Base-by-base conservation (phyloP, 2,888 invertebrate genomes). In the Lottia gigantea region DNA sequence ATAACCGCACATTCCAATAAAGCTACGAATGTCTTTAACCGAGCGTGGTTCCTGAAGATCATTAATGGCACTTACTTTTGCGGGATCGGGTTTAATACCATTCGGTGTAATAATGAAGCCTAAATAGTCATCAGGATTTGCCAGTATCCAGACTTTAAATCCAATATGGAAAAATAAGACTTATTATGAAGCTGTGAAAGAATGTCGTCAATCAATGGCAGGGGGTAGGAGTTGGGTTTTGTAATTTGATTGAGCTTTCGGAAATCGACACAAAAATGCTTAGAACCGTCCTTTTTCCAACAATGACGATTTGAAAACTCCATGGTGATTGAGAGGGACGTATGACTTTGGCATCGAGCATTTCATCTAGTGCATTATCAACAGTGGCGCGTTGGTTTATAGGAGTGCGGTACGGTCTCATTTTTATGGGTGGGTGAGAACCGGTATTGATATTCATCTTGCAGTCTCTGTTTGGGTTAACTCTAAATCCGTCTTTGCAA, bases 81-180 rank as follows among this genome's bases (percentile, higher is more conserved):
- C 16, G 8, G 7, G 55, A 4, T 55, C 40, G 12, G 61, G 66
- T 31, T 66, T 55, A n/a, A 66, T 66, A 3, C 66, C 66, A 3
- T 61, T n/a, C 2, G 49, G 31, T 4, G 26, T 31, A 16, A 66
- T 46, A 0, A 61, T 19, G 12, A 66, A 66, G 1, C 23, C 46
- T 12, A 55, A 40, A n/a, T 66, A 55, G 12, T 25, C 63, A 68
- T 64, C 7, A 26, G 12, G 3, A 71, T 49, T 31, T 71, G 70
- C 62, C 62, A 71, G 31, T 49, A 71, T 0, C 66, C 66, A 1
- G 26, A 19, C 19, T 67, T 66, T n/a, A 71, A 15, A 45, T 71
- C 70, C 11, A 67, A n/a, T 11, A 0, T 49, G 11, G 70, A 26
- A n/a, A 66, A 71, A 49, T 26, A 26, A 3, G 6, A n/a, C 11